Percentiles rank a stretch among this genome's conserved stretches.
Conservation (phyloP, 2,797 vertebrate species). For the Sciurus vulgaris region DNA sequence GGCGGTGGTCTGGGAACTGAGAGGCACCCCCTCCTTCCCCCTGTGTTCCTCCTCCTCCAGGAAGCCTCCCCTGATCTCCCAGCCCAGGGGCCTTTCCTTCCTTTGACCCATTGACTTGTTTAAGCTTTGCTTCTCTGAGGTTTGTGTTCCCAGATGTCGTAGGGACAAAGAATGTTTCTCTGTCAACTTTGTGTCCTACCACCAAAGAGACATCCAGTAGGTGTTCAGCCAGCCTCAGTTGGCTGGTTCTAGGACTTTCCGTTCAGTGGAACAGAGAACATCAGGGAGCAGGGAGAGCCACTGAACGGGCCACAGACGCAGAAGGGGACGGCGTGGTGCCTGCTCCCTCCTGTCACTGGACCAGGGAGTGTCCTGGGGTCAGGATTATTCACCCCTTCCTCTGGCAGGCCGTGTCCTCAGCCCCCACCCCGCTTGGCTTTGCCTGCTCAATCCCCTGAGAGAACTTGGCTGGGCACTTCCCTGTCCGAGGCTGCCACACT, state of each 20-base stretch:
- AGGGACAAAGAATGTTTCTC: neutral
- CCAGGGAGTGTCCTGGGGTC: neutral
- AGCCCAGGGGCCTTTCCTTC: neutral
- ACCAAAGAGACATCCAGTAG: neutral
- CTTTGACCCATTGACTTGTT: neutral
- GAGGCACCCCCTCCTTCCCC: neutral
- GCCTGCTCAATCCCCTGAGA: slow-evolving; percentile 75
- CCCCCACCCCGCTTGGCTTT: slow-evolving; percentile 21
- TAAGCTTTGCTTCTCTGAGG: neutral
- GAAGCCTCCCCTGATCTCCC: neutral
- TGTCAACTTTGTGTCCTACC: neutral
- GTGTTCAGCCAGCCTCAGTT: neutral
- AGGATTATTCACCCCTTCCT: slow-evolving; percentile 58
- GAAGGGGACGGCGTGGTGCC: neutral
- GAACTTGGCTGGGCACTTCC: slow-evolving; percentile 66
- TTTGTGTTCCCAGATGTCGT: neutral
- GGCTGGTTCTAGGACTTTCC: neutral
- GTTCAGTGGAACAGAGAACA: neutral
- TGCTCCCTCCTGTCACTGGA: neutral
- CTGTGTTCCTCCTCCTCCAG: neutral
- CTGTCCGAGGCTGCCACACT: slow-evolving; percentile 75
- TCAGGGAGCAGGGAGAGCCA: neutral
- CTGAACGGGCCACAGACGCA: no score
- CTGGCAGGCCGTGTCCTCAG: slow-evolving; percentile 44
- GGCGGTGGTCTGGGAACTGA: neutral